These are phyloP conservation scores for Corydoras sp. DNA, from an alignment of 2,113 vertebrate species.

Conservation along the genomic window DNA sequence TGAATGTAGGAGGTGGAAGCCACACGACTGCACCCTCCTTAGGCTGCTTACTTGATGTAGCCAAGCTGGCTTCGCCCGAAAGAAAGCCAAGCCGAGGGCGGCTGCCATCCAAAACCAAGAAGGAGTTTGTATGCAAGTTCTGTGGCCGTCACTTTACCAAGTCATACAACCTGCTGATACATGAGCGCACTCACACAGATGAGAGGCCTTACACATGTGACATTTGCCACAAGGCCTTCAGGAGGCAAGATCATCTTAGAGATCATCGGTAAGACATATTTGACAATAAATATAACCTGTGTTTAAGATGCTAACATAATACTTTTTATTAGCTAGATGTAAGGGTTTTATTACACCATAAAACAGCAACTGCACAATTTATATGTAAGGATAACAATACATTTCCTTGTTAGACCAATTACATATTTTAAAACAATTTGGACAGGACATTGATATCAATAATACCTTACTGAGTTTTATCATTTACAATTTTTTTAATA, in stretches of 20 bases:
- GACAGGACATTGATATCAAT: too few relatives aligned
- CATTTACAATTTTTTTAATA: too few relatives aligned
- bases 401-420: too few relatives aligned
- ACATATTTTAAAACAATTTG: too few relatives aligned
- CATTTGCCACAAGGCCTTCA: conserved; percentile 98
- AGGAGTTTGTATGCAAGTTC: conserved; percentile 98
- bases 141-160: conserved; percentile 98
- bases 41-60: conserved; percentile 83
- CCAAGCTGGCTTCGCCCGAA: conserved; percentile 86
- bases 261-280: conserved; percentile 82
- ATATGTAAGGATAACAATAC: too few relatives aligned
- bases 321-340: too few relatives aligned
- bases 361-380: too few relatives aligned
- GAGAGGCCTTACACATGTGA: conserved; percentile 96
- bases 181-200: conserved; percentile 94
- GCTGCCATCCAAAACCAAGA: conserved; percentile 96
- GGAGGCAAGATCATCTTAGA: conserved; percentile 94
- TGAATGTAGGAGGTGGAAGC: conserved; percentile 18
- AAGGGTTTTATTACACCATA: too few relatives aligned
- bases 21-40: conserved; percentile 61
- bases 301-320: too few relatives aligned
- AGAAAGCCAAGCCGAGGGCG: conserved; percentile 89
- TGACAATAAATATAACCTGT: too few relatives aligned
- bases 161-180: conserved; percentile 97
- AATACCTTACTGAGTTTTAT: too few relatives aligned